These are phyloP conservation scores for Malurus elegans DNA, from an alignment of 2,113 vertebrate genomes.

Conservation along the genomic window DNA sequence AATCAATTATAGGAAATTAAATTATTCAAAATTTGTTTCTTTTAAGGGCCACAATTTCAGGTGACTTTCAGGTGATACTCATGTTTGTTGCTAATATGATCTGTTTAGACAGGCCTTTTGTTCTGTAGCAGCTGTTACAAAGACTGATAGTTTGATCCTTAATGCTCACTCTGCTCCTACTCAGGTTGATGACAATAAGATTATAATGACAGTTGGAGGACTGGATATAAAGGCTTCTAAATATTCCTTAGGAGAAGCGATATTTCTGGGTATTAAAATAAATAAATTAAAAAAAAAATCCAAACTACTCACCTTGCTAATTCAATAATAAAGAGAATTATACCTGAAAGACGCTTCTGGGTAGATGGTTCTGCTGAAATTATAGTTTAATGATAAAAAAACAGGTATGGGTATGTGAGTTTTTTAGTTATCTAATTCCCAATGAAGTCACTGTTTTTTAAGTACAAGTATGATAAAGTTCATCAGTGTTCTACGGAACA, in stretches of 20 bases:
- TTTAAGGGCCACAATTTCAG: background rate
- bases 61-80: background rate
- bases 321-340: background rate
- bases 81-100: background rate
- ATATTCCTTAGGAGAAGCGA: background rate
- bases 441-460: rapidly evolving
- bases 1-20: background rate
- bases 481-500: background rate
- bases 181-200: background rate
- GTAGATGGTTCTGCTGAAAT: background rate
- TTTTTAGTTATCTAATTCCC: background rate
- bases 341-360: background rate
- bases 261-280: background rate
- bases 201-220: background rate
- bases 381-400: background rate
- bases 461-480: background rate
- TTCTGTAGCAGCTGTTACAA: background rate
- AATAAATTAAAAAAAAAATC: background rate
- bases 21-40: background rate
- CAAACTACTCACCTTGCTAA: background rate
- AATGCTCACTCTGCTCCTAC: background rate
- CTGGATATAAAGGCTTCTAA: background rate
- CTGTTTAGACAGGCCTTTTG: background rate
- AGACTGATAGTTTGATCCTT: background rate
- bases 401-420: background rate